Conservation (phyloP, 37 sponge, comb jelly and placozoan species). For the Eunapius fragilis region DNA sequence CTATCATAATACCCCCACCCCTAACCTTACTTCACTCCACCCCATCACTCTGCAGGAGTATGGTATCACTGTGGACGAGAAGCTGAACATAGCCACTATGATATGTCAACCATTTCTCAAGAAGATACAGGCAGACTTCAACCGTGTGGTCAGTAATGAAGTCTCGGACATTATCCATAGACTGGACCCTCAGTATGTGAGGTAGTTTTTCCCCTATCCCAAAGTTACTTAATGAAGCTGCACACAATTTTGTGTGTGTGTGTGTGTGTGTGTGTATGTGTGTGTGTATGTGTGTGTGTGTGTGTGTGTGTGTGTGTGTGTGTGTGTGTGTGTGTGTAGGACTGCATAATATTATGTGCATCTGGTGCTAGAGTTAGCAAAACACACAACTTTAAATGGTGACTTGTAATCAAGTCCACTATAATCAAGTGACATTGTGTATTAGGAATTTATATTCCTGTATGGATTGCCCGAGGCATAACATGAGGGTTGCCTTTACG, state of each 20-base stretch:
- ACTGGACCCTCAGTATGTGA: conserved; percentile 59
- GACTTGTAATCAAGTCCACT: too few species aligned
- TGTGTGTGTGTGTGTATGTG: neutral
- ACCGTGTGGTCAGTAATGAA: conserved; percentile 61
- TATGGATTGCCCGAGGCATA: too few species aligned
- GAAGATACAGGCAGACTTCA: conserved; percentile 88
- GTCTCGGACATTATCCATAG: conserved; percentile 70
- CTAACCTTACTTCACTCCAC: too few species aligned
- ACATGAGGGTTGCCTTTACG: too few species aligned
- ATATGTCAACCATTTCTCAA: conserved; percentile 76
- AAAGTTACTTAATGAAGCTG: neutral
- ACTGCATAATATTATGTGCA: neutral
- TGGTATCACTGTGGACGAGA: conserved; percentile 89
- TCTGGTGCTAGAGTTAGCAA: too few species aligned
- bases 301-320: neutral
- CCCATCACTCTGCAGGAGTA: conserved; percentile 74
- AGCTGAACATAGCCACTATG: conserved; percentile 77
- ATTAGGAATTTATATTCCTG: too few species aligned
- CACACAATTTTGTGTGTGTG: neutral
- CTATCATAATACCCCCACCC: too few species aligned
- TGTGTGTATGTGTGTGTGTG: neutral
- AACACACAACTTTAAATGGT: too few species aligned
- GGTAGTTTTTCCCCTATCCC: neutral
- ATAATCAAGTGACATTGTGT: too few species aligned
- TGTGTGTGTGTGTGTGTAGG: neutral